A percentile compares a stretch with the other conserved stretches of the same genome.
These are phyloP conservation scores for Argyra leucocephala DNA, from an alignment of 2,888 invertebrate genomes.

Conservation along the genomic window DNA sequence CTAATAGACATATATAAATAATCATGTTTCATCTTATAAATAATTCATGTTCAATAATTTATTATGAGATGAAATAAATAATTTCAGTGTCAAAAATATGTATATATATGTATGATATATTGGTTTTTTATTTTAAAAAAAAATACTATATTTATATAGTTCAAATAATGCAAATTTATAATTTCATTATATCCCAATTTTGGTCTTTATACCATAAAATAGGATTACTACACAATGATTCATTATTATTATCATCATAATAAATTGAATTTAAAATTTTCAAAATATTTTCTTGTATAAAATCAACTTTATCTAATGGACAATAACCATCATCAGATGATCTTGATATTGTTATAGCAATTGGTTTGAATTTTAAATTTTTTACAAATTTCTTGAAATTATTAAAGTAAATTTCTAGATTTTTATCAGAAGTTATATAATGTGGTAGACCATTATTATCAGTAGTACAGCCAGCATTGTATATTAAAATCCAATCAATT, in stretches of 20 bases:
- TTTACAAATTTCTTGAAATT: constrained; percentile 51
- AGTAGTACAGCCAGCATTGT: constrained; percentile 79
- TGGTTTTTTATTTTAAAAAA: no score
- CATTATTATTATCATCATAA: constrained; percentile 34
- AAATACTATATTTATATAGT: no score
- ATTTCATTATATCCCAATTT: constrained; percentile 40
- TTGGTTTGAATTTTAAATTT: constrained; percentile 51
- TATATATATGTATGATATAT: no score
- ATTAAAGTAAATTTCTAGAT: constrained; percentile 55
- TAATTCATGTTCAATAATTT: no score
- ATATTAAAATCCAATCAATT: constrained; percentile 71
- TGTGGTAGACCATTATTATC: constrained; percentile 76
- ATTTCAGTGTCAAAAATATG: no score
- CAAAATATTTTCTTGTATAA: constrained; percentile 62
- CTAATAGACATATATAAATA: no score
- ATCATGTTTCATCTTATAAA: no score
- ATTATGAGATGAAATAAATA: no score
- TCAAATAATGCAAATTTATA: no score
- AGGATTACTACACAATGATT: constrained; percentile 24
- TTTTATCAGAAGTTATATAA: constrained; percentile 62
- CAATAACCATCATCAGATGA: constrained; percentile 86
- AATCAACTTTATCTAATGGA: constrained; percentile 70
- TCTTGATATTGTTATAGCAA: constrained; percentile 66
- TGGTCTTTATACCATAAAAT: constrained; percentile 39
- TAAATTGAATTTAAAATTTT: constrained; percentile 46